Evolutionary conservation across 2,888 invertebrate species (phyloP), one percentile per base, ranked within the genome.

Genomic region (Trichopoda pennipes): DNA sequence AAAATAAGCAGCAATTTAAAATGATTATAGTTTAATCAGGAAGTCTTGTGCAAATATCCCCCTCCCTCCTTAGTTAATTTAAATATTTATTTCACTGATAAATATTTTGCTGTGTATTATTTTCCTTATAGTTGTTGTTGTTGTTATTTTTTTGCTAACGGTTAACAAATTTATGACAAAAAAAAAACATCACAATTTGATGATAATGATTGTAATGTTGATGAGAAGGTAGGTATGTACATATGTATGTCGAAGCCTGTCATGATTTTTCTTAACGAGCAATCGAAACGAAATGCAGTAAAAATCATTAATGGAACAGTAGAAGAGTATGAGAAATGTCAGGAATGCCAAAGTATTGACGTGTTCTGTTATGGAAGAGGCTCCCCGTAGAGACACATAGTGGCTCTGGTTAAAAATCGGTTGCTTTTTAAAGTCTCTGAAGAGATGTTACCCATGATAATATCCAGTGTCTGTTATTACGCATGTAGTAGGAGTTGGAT

Each of bases 31-130:
- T 19, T 38, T 56, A 56, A 77, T 70, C 70, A 55, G 69, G 49
- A 63, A 70, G 63, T 63, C 61, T 77, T 75, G 51, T 69, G 35
- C 1, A 47, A 76, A 53, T 38, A 69, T 76, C 60, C 55, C 61
- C 58, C 42, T 38, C 19, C 6, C 19, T 3, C n/a, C 61, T 23
- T 10, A 55, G 1, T 16, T 19, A 1, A 10, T 28, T 53, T 72
- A n/a, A 16, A 17, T 17, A 32, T 38, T 63, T 55, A 17, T 51
- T 55, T 7, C 21, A 53, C 10, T 42, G 51, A 17, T 61, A 21
- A 55, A 74, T 56, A 49, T 74, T 56, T 14, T 49, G 56, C 64
- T 49, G 32, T 64, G 38, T 19, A 3, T 44, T 44, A 14, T 6
- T 35, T 35, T 35, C 9, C 7, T 35, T 35, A 8, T 35, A 6